Percentiles rank a stretch among this genome's conserved stretches.
Conservation (phyloP, 2,797 vertebrate genomes). For the Antennarius maculatus region DNA sequence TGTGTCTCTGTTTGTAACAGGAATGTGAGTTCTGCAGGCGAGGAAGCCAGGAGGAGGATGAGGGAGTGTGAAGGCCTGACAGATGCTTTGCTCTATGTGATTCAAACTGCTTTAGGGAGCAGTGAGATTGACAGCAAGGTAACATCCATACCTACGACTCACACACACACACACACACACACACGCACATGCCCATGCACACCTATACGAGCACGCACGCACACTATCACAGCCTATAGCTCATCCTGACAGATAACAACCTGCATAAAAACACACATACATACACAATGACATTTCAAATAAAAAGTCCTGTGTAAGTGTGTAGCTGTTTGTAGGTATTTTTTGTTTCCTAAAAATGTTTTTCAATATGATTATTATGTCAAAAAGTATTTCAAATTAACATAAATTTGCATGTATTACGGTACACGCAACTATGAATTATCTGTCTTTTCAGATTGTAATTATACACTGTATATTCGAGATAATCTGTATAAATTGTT, state of each 20-base stretch:
- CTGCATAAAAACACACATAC: not conserved
- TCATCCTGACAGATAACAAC: not conserved
- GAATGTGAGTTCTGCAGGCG: slow-evolving; percentile 98
- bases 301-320: not conserved
- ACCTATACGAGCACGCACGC: too few relatives aligned
- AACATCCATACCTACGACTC: slow-evolving; percentile 17
- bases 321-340: not conserved
- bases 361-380: slow-evolving; percentile 13
- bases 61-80: slow-evolving; percentile 97
- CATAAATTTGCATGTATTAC: slow-evolving; percentile 31
- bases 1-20: slow-evolving; percentile 75
- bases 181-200: too few relatives aligned
- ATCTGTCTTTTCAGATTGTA: slow-evolving; percentile 26
- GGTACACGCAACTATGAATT: slow-evolving; percentile 20
- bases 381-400: slow-evolving; percentile 6
- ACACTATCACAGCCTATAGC: not conserved
- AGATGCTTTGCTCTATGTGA: slow-evolving; percentile 95
- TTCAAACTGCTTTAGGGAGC: slow-evolving; percentile 96
- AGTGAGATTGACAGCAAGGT: slow-evolving; percentile 99
- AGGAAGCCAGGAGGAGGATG: slow-evolving; percentile 97
- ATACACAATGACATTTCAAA: not conserved
- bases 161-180: not conserved
- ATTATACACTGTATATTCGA: slow-evolving; percentile 9
- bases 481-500: slow-evolving; percentile 9
- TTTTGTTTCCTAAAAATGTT: slow-evolving; percentile 10